Evolutionary conservation across 2,113 vertebrate species (phyloP).

Genomic region (Struthidea cinerea): DNA sequence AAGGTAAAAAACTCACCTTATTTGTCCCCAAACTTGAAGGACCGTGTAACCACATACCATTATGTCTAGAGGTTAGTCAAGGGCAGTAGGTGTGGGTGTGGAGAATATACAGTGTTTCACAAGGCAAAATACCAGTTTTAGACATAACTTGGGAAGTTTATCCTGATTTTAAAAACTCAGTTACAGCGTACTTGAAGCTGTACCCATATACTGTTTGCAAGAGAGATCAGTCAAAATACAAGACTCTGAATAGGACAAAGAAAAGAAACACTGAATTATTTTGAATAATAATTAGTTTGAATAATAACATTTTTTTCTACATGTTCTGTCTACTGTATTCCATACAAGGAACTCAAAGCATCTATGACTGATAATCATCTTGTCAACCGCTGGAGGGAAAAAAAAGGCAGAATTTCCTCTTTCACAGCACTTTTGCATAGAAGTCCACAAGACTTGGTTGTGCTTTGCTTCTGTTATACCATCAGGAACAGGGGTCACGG

Average conservation of each 20-base stretch:
- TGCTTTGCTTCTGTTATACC: not conserved
- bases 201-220: not conserved
- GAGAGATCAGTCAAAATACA: not conserved
- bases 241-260: not conserved
- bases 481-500: accelerated
- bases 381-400: not conserved
- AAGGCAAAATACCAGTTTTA: not conserved
- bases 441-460: not conserved
- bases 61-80: constrained; percentile 45
- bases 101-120: not conserved
- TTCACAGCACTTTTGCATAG: not conserved
- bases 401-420: not conserved
- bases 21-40: constrained; percentile 53
- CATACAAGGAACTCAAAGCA: not conserved
- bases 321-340: not conserved
- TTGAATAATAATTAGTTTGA: not conserved
- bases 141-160: not conserved
- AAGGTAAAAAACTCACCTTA: constrained; percentile 19
- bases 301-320: not conserved
- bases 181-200: not conserved
- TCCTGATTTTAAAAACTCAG: not conserved
- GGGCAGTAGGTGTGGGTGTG: not conserved
- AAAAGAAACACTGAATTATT: not conserved
- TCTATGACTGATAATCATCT: not conserved
- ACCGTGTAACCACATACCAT: not conserved